Percentiles rank a stretch among this genome's conserved stretches.
These are phyloP conservation scores for Aquatica leii DNA, from an alignment of 2,888 invertebrate genomes.

Conservation along the genomic window DNA sequence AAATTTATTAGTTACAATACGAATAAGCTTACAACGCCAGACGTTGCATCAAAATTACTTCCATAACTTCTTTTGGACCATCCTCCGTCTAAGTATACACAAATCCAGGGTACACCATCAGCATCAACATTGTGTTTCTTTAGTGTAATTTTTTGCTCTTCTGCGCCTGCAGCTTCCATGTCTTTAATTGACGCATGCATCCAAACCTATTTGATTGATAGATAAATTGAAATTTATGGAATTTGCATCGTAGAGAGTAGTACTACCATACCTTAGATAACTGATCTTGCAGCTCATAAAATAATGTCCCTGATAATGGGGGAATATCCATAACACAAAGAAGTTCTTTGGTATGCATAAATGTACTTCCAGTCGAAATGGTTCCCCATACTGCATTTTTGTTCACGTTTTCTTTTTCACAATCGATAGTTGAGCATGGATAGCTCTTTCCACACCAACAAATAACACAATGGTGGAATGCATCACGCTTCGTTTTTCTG, in stretches of 20 bases:
- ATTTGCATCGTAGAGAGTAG: not conserved
- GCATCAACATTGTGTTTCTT: no score
- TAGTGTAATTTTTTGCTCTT: not conserved
- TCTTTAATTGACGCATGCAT: not conserved
- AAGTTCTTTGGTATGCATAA: conserved; percentile 2
- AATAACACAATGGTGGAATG: conserved; percentile 1
- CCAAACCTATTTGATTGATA: not conserved
- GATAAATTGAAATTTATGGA: not conserved
- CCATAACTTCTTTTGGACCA: not conserved
- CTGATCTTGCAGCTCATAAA: conserved; percentile 2
- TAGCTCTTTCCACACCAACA: not conserved
- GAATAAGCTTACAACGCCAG: not conserved
- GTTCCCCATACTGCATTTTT: not conserved
- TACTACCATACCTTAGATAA: conserved; percentile 6
- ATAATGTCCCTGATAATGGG: conserved; percentile 2
- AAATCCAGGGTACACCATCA: not conserved
- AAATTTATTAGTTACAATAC: not conserved
- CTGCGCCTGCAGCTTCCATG: not conserved
- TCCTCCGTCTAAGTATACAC: not conserved
- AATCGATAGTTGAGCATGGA: not conserved
- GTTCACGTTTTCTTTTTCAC: not conserved
- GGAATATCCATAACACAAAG: conserved; percentile 11
- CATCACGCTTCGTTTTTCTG: not conserved
- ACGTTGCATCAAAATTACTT: not conserved
- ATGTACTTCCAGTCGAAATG: conserved; percentile 1